A percentile compares a stretch with the other conserved stretches of the same genome.
These are phyloP conservation scores for Sclerurus mexicanus DNA, from an alignment of 2,113 vertebrate genomes.

Conservation along the genomic window DNA sequence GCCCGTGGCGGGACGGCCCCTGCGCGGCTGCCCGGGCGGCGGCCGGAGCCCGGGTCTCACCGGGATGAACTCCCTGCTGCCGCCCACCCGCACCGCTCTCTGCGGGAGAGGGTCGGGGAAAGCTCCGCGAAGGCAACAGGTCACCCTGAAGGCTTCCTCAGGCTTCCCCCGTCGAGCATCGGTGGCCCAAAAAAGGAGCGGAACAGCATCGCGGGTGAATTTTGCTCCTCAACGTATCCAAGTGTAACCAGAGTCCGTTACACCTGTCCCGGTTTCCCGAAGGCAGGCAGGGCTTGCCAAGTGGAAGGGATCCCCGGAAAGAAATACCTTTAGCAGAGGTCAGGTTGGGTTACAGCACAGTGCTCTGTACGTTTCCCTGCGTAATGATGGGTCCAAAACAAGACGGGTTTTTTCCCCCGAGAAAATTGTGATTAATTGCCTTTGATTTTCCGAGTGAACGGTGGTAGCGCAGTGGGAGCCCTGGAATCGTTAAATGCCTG, in stretches of 20 bases:
- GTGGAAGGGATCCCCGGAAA: not conserved
- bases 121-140: not conserved
- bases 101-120: not conserved
- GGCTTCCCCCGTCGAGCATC: not conserved
- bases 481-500: not conserved
- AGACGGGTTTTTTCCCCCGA: not conserved
- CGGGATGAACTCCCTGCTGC: not conserved
- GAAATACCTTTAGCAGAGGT: not conserved
- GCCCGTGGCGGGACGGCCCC: not conserved
- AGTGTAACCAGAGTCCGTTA: not conserved
- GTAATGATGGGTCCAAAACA: not conserved
- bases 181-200: not conserved
- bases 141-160: not conserved
- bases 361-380: not conserved
- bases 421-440: not conserved
- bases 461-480: not conserved
- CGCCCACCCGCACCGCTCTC: not conserved
- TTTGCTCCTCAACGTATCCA: not conserved
- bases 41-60: not conserved
- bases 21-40: not conserved
- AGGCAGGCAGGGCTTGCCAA: not conserved
- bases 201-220: not conserved
- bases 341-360: not conserved
- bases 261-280: not conserved
- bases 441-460: not conserved